phyloP scores from a whole-genome alignment of 1,140 invertebrate genomes.

The Sesamia nonagrioides region DNA sequence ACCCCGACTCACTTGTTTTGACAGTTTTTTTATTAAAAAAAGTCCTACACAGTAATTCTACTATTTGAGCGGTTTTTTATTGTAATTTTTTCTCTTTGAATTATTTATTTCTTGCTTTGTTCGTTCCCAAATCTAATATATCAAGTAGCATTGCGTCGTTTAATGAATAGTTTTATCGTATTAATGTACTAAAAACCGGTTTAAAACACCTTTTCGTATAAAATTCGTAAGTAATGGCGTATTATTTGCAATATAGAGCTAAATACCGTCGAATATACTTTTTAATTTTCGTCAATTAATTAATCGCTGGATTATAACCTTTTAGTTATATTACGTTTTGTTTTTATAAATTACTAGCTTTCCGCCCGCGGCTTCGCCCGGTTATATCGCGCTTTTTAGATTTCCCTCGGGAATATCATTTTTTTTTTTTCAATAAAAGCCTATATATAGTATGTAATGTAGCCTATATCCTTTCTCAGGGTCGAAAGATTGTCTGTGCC shows the following conservation, averaged over 20 bases:
- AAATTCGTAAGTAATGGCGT: conserved; percentile 29
- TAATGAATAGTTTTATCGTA: conserved; percentile 42
- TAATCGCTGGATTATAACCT: conserved; percentile 28
- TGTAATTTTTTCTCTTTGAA: conserved; percentile 20
- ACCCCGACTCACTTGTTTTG: too few species aligned
- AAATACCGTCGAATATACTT: conserved; percentile 17
- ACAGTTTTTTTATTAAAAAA: background rate
- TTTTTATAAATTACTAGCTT: too few species aligned
- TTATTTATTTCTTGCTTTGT: conserved; percentile 44
- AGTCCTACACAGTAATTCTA: background rate
- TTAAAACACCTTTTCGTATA: conserved; percentile 39
- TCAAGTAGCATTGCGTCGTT: conserved; percentile 25
- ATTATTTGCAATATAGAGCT: conserved; percentile 16
- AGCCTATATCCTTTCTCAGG: too few species aligned
- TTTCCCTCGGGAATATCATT: too few species aligned
- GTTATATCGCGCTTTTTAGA: too few species aligned
- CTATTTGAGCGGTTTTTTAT: background rate
- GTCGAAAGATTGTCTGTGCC: too few species aligned
- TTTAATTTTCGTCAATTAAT: conserved; percentile 29
- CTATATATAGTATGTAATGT: too few species aligned
- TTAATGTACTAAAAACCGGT: conserved; percentile 33
- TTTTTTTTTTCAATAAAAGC: too few species aligned
- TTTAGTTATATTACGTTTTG: conserved; percentile 15
- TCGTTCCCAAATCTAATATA: conserved; percentile 36
- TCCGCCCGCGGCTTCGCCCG: too few species aligned